These are phyloP conservation scores for Macrophya alboannulata DNA, from an alignment of 2,888 invertebrate genomes.

Conservation along the genomic window DNA sequence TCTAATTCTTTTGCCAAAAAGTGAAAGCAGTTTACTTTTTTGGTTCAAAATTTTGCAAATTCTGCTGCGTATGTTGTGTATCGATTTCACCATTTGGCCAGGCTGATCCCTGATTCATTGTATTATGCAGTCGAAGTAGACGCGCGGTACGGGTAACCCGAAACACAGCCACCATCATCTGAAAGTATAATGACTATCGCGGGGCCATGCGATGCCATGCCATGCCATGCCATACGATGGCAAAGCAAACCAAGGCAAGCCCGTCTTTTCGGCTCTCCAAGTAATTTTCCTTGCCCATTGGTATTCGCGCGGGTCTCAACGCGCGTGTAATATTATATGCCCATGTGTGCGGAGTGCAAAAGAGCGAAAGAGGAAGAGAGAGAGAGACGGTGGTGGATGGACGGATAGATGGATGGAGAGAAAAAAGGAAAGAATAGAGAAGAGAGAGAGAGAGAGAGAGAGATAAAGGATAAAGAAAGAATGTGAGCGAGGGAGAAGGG, in stretches of 20 bases:
- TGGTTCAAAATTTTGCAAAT: background rate
- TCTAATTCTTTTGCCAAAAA: background rate
- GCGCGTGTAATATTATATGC: background rate
- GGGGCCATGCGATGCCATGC: background rate
- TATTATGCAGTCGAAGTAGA: constrained; percentile 52
- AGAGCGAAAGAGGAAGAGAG: background rate
- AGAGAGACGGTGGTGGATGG: background rate
- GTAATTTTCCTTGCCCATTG: constrained; percentile 50
- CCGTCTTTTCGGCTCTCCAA: constrained; percentile 39
- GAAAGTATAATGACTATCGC: constrained; percentile 54
- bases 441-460: background rate
- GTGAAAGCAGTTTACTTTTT: background rate
- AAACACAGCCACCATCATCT: constrained; percentile 48
- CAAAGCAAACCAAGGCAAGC: background rate
- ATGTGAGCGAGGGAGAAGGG: constrained; percentile 42
- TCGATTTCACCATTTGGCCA: constrained; percentile 52
- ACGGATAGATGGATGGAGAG: background rate
- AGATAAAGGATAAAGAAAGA: constrained; percentile 48
- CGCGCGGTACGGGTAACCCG: constrained; percentile 38
- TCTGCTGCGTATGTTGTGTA: constrained; percentile 13
- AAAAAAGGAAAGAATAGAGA: background rate
- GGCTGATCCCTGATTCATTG: constrained; percentile 44
- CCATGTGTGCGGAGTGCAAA: background rate
- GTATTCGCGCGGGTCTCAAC: constrained; percentile 30
- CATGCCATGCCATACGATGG: background rate